Evolutionary conservation across 2,888 invertebrate species (phyloP).

Genomic region (Gymnoscelis rufifasciata): DNA sequence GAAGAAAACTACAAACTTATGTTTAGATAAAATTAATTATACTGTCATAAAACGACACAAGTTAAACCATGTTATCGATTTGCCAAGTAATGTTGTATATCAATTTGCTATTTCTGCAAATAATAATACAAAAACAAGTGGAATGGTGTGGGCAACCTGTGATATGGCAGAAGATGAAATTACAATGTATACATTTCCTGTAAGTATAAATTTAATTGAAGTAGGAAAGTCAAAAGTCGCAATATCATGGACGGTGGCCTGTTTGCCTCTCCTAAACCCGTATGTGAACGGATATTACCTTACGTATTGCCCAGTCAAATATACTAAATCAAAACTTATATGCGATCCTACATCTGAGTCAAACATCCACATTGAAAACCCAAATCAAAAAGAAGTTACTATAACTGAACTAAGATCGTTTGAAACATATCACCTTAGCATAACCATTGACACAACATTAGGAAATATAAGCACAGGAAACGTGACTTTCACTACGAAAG

Average conservation of each 20-base stretch:
- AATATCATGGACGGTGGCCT: conserved; percentile 88
- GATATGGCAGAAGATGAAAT: conserved; percentile 61
- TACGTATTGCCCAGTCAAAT: conserved; percentile 83
- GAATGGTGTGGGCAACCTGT: conserved; percentile 92
- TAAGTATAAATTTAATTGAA: conserved; percentile 51
- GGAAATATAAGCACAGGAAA: conserved; percentile 60
- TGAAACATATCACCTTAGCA: conserved; percentile 84
- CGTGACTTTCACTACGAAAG: conserved; percentile 84
- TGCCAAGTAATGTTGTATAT: conserved; percentile 79
- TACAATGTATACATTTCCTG: conserved; percentile 77
- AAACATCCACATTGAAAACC: conserved; percentile 56
- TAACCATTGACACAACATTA: conserved; percentile 78
- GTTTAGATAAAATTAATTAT: conserved; percentile 75
- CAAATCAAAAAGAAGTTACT: conserved; percentile 72
- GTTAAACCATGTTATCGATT: conserved; percentile 79
- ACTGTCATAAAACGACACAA: conserved; percentile 52
- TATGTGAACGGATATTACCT: conserved; percentile 86
- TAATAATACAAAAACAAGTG: conserved; percentile 83
- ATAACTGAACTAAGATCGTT: conserved; percentile 85
- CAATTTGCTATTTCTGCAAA: conserved; percentile 92
- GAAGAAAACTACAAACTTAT: conserved; percentile 66
- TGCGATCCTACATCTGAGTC: conserved; percentile 73
- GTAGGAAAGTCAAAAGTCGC: conserved; percentile 60
- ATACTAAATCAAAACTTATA: conserved; percentile 55
- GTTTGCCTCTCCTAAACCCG: conserved; percentile 86